A percentile compares a stretch with the other conserved stretches of the same genome.
Conservation (phyloP, 1,140 invertebrate species). For the Heliconius hermathena region DNA sequence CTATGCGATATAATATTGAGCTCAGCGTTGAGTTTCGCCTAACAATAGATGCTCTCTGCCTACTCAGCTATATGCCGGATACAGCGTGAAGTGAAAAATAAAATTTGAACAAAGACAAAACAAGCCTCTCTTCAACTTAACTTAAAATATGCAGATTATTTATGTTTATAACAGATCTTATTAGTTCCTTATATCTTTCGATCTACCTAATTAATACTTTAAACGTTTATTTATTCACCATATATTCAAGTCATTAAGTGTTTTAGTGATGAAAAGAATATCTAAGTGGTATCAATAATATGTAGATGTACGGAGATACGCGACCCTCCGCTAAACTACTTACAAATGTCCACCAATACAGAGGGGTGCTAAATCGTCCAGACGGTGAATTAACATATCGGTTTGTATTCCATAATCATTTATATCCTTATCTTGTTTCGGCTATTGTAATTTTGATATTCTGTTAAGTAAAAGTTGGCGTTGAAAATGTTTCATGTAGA, state of each 20-base stretch:
- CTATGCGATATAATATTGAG: too few species aligned
- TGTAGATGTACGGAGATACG: slow-evolving; percentile 63
- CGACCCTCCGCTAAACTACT: slow-evolving; percentile 50
- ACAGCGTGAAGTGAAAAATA: too few species aligned
- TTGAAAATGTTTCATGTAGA: not conserved
- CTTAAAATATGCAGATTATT: slow-evolving; percentile 20
- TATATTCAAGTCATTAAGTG: slow-evolving; percentile 54
- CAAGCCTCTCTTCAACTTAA: not conserved
- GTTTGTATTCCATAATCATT: slow-evolving; percentile 56
- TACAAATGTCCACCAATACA: slow-evolving; percentile 59
- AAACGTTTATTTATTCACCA: slow-evolving; percentile 44
- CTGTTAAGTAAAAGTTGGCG: not conserved
- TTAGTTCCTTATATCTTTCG: slow-evolving; percentile 31
- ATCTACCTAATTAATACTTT: slow-evolving; percentile 42
- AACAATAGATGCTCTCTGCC: too few species aligned
- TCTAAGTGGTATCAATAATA: slow-evolving; percentile 53
- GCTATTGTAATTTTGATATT: slow-evolving; percentile 12
- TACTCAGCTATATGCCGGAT: too few species aligned
- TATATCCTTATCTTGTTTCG: slow-evolving; percentile 52
- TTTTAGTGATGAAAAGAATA: slow-evolving; percentile 63
- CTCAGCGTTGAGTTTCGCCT: too few species aligned
- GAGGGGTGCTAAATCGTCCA: slow-evolving; percentile 76
- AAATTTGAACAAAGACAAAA: too few species aligned
- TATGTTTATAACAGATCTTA: slow-evolving; percentile 28
- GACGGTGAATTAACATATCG: slow-evolving; percentile 71